Evolutionary conservation across 2,797 vertebrate genomes (phyloP), one percentile per base, ranked within the genome.

Genomic region (Lagocephalus sceleratus): DNA sequence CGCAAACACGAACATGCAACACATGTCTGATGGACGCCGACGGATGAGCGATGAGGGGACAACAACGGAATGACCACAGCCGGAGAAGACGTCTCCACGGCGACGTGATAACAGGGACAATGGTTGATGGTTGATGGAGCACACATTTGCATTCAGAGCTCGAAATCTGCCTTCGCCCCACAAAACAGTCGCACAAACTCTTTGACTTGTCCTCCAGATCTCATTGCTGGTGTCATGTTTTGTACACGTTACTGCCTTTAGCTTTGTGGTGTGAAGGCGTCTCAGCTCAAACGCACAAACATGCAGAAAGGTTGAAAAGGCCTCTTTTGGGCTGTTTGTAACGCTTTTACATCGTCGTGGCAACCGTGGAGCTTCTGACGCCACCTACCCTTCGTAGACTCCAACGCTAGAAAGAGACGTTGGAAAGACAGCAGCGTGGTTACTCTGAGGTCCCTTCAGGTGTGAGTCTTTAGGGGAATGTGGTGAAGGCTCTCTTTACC

Each of bases 371-470:
- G 49, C 41, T 42, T 10, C 63, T 68, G 49, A 60, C 62, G 57
- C 35, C 57, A 88, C 90, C 75, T 89, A 91, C 88, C 91, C 1
- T 51, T 47, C 5, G 50, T 25, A 68, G 29, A 16, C 81, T 75
- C 82, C 63, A 81, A 73, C 82, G 87, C 89, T 91, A 85, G 81
- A 87, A 87, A 87, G 71, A 85, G 55, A 85, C 8, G 67, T 75
- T 23, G 65, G 80, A 71, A 85, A 57, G 81, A 89, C 72, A 86
- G 75, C 66, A 60, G 38, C 0, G 16, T n/a, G n/a, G n/a, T 88
- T 80, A 84, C 65, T 78, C 78, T 68, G 77, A 40, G 46, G 8
- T 1, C 47, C 38, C 26, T 53, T 12, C 22, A 23, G 20, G 48
- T 25, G 8, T 29, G 45, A 41, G n/a, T 46, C 6, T 10, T 20